phyloP scores from a whole-genome alignment of 2,797 vertebrate genomes.

The Coilia nasus region DNA sequence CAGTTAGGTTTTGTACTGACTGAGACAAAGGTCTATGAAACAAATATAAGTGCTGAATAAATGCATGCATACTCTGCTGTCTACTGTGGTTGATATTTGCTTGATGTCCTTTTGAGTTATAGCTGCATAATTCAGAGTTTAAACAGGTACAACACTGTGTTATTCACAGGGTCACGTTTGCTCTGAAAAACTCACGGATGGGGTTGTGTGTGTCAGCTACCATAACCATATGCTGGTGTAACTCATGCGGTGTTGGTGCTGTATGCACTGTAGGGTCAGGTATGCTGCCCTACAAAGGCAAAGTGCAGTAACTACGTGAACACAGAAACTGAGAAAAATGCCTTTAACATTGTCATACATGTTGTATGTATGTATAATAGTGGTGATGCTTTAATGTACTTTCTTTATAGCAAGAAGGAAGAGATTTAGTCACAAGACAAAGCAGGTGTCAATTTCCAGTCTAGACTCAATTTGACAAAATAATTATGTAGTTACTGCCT shows the following conservation, averaged over 20 bases:
- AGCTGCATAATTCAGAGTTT: not conserved
- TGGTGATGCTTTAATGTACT: too few species aligned
- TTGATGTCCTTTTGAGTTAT: constrained; percentile 31
- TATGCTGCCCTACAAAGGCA: too few species aligned
- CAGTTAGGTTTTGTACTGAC: constrained; percentile 73
- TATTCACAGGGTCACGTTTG: constrained; percentile 65
- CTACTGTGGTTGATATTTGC: constrained; percentile 41
- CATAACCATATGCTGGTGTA: not conserved
- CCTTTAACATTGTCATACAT: too few species aligned
- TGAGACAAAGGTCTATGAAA: constrained; percentile 52
- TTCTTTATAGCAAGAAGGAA: too few species aligned
- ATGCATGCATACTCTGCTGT: not conserved
- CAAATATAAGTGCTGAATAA: constrained; percentile 51
- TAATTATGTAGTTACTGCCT: too few species aligned
- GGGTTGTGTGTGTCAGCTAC: constrained; percentile 15
- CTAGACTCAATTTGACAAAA: too few species aligned
- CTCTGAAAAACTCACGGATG: constrained; percentile 64
- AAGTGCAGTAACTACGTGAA: too few species aligned
- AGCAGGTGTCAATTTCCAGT: too few species aligned
- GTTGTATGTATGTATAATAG: too few species aligned
- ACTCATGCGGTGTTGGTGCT: not conserved
- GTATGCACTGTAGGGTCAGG: not conserved
- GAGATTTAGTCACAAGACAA: too few species aligned
- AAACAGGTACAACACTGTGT: constrained; percentile 29
- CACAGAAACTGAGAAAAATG: too few species aligned